Evolutionary conservation across 2,113 vertebrate genomes (phyloP), one percentile per base, ranked within the genome.

Genomic region (Pimephales promelas): DNA sequence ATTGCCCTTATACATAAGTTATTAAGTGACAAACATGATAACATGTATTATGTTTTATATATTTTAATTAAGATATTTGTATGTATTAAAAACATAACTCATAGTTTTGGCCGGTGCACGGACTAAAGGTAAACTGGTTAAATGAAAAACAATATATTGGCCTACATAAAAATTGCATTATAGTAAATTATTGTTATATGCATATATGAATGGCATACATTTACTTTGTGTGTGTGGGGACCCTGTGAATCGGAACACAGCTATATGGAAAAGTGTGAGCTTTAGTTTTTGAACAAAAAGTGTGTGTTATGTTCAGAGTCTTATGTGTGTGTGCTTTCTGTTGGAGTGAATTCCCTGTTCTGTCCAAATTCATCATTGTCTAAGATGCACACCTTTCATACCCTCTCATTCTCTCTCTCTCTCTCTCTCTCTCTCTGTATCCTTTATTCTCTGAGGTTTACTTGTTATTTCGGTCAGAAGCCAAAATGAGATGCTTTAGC

Each of bases 401-500:
- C 24, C 75, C 59, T 36, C 59, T 77, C 22, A 40, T 22, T 87
- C 52, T 70, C 34, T 61, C 14, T 3, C 52, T 31, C 64, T 54
- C 47, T 83, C 31, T 64, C 7, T 72, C 52, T 73, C 64, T 43
- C 47, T 80, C 34, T 45, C 10, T 83, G 24, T 64, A 4, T 73
- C 52, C 62, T n/a, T 40, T 77, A 56, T 59, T 81, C 82, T 84
- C 78, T 84, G 62, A 81, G 71, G 80, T 86, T 85, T 86, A 66
- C 84, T 82, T 56, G 77, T 87, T 88, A 79, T 86, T 88, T 82
- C 83, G 75, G 84, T 81, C 62, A 73, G 28, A 85, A 87, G 88
- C 89, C 88, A 89, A 87, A 90, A 90, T 89, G 87, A 89, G 81
- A 82, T 24, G 82, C 81, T 85, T 87, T 79, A 79, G 77, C 76